phyloP scores from a whole-genome alignment of 2,888 invertebrate species.

The Diplolepis rosae region DNA sequence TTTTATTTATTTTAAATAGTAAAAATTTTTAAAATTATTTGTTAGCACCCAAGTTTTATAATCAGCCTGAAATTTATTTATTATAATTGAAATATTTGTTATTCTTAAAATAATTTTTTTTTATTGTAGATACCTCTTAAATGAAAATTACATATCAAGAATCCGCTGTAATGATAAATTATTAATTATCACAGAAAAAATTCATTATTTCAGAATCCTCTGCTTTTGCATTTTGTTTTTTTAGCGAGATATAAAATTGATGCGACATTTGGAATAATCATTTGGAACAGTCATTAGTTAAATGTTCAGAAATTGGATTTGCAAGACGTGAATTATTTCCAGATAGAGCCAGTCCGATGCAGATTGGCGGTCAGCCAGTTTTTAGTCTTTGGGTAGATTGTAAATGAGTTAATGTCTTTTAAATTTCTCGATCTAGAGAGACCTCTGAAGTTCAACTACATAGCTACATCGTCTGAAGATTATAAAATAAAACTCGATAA shows the following conservation, averaged over 20 bases:
- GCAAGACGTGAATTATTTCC: slow-evolving; percentile 52
- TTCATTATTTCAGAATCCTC: not conserved
- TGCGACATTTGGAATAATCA: not conserved
- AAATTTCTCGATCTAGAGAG: not conserved
- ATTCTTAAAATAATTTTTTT: too few relatives aligned
- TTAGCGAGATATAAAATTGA: not conserved
- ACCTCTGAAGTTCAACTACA: not conserved
- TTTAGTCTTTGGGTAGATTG: slow-evolving; percentile 34
- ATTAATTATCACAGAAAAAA: not conserved
- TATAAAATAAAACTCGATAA: not conserved
- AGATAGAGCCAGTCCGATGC: slow-evolving; percentile 50
- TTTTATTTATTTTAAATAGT: too few relatives aligned
- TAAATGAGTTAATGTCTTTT: slow-evolving; percentile 14
- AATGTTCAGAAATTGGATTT: slow-evolving; percentile 45
- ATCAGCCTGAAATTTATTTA: too few relatives aligned
- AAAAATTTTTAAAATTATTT: too few relatives aligned
- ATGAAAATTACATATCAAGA: too few relatives aligned
- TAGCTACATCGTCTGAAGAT: not conserved
- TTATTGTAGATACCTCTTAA: too few relatives aligned
- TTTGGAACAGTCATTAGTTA: slow-evolving; percentile 27
- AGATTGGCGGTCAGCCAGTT: slow-evolving; percentile 51
- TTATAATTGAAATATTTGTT: too few relatives aligned
- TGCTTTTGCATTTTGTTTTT: not conserved
- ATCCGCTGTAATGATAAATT: too few relatives aligned
- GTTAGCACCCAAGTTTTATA: too few relatives aligned